These are phyloP conservation scores for Drosophila siamana DNA, from an alignment of 2,888 invertebrate genomes.

Conservation along the genomic window DNA sequence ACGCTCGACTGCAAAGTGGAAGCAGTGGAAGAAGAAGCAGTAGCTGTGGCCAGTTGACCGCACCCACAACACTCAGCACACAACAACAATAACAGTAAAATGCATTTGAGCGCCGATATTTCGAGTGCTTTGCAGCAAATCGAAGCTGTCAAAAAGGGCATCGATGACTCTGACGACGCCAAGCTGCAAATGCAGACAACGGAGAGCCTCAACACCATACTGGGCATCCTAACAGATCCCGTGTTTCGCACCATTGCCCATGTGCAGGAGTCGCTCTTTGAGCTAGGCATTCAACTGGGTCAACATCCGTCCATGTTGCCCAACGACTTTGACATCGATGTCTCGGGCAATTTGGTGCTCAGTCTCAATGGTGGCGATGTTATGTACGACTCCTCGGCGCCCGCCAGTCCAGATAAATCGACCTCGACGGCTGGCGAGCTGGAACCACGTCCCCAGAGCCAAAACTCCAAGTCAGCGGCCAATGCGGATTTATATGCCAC, in stretches of 20 bases:
- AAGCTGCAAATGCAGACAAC: constrained; percentile 90
- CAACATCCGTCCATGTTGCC: constrained; percentile 97
- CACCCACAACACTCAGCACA: constrained; percentile 37
- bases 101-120: constrained; percentile 88
- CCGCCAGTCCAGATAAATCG: constrained; percentile 88
- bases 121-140: constrained; percentile 95
- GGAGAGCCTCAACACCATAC: constrained; percentile 93
- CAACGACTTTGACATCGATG: constrained; percentile 96
- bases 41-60: constrained; percentile 35
- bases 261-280: constrained; percentile 95
- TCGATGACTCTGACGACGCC: constrained; percentile 93
- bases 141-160: constrained; percentile 94
- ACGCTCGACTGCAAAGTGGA: constrained; percentile 50
- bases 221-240: constrained; percentile 94
- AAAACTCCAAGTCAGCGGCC: constrained; percentile 86
- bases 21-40: constrained; percentile 25
- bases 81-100: constrained; percentile 36
- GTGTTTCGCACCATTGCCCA: constrained; percentile 95
- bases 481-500: constrained; percentile 91
- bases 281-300: constrained; percentile 93
- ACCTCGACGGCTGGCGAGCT: constrained; percentile 76
- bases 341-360: constrained; percentile 90
- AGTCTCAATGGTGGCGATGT: constrained; percentile 88
- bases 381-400: constrained; percentile 86
- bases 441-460: constrained; percentile 87